Base-by-base conservation (phyloP, 2,113 vertebrate genomes). In the Ictidomys tridecemlineatus region DNA sequence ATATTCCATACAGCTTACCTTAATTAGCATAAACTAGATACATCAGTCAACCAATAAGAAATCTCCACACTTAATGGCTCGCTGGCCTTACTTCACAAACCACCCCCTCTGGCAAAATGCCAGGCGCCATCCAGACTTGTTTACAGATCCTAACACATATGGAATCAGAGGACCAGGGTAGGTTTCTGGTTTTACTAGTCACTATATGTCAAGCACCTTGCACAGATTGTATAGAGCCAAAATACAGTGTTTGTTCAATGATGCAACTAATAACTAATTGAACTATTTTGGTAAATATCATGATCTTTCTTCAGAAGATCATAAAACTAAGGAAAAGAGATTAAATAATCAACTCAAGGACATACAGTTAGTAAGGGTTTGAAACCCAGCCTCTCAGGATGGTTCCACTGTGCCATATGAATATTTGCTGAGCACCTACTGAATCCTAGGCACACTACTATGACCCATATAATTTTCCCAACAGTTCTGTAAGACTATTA, bases 261-360 rank as follows among this genome's bases (percentile, higher is more conserved):
- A 30, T 8, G 90, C 69, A 86, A 63, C 63, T 76, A 69, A 78
- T n/a, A 12, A 77, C 53, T 28, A 88, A 79, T 9, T 72, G 28
- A 80, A 72, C 22, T 28, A 82, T 32, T 20, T 48, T 61, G 34
- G 53, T 42, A 85, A 84, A 42, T 67, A 77, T 26, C 76, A 30
- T 70, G 32, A 39, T 51, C 48, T 76, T 92, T 56, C 85, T 91
- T 83, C 67, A 80, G 61, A 95, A 88, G 51, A 80, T 56, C 12
- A 65, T 28, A 65, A 79, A 79, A 85, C 16, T 1, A 58, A 86
- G 48, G 2, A 11, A 82, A 56, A 11, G 8, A 91, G 34, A 67
- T 79, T 32, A n/a, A 90, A 53, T 85, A 63, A 72, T 10, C 37
- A 53, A 37, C 34, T 78, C 48, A 56, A 53, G 32, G 20, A 58